These are phyloP conservation scores for Troides helena DNA, from an alignment of 2,888 invertebrate species.

Conservation along the genomic window DNA sequence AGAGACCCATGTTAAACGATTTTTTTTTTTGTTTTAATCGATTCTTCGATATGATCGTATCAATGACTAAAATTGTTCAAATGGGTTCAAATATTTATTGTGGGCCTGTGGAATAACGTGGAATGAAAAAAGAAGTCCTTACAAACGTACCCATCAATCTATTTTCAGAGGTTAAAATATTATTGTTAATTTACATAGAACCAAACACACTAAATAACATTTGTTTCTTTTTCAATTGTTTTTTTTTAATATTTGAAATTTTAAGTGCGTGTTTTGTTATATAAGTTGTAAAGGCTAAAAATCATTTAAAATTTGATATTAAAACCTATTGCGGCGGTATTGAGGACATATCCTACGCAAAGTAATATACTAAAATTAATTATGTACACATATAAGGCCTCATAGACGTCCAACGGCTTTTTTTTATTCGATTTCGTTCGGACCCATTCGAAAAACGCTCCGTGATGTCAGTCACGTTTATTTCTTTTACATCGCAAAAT, in stretches of 20 bases:
- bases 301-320: neutral
- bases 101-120: neutral
- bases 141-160: constrained; percentile 24
- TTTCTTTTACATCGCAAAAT: constrained; percentile 23
- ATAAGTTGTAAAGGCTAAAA: neutral
- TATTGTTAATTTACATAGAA: neutral
- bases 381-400: constrained; percentile 19
- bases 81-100: neutral
- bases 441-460: constrained; percentile 17
- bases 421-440: constrained; percentile 21
- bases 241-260: too few species aligned
- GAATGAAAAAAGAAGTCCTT: constrained; percentile 10
- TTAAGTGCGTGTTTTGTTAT: neutral
- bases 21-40: too few species aligned
- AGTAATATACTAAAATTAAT: constrained; percentile 17
- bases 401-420: constrained; percentile 19
- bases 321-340: neutral
- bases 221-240: too few species aligned
- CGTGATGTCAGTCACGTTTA: constrained; percentile 20
- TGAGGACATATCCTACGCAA: constrained; percentile 11
- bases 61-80: neutral
- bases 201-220: too few species aligned
- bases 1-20: too few species aligned
- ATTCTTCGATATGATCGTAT: too few species aligned
- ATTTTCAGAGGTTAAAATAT: constrained; percentile 18